A percentile compares a stretch with the other conserved stretches of the same genome.
Conservation (phyloP, 2,113 vertebrate species). For the Oriolus oriolus region DNA sequence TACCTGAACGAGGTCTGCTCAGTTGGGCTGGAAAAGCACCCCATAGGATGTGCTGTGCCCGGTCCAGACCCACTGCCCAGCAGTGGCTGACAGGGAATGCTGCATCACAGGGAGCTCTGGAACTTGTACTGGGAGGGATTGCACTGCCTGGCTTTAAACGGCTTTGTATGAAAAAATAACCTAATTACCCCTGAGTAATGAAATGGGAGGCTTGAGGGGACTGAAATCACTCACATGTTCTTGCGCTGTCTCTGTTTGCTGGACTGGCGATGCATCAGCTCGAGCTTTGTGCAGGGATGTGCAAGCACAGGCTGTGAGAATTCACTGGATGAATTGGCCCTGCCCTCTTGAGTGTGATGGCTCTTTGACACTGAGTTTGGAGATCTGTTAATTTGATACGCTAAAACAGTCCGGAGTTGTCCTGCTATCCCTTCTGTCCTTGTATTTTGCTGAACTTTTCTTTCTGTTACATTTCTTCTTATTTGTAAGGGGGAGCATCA, state of each 20-base stretch:
- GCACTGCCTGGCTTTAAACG: not conserved
- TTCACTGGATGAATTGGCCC: not conserved
- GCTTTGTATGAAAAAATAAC: not conserved
- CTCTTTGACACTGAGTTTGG: not conserved
- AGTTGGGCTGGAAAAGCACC: not conserved
- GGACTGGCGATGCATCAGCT: not conserved
- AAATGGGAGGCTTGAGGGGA: not conserved
- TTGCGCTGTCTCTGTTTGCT: not conserved
- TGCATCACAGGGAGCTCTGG: not conserved
- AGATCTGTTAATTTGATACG: not conserved
- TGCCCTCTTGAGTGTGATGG: not conserved
- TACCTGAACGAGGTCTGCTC: not conserved
- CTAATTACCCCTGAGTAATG: not conserved
- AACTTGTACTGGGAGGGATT: not conserved
- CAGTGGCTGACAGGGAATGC: not conserved
- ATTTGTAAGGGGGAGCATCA: not conserved
- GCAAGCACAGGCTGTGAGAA: not conserved
- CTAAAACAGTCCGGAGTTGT: not conserved
- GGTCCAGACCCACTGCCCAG: not conserved
- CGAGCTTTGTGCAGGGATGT: not conserved
- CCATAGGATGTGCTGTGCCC: not conserved
- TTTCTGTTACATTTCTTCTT: not conserved
- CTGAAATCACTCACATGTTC: not conserved
- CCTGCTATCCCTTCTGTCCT: not conserved
- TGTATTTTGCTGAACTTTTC: not conserved